Evolutionary conservation across 1,140 invertebrate genomes (phyloP).

Genomic region (Elymnias hypermnestra): DNA sequence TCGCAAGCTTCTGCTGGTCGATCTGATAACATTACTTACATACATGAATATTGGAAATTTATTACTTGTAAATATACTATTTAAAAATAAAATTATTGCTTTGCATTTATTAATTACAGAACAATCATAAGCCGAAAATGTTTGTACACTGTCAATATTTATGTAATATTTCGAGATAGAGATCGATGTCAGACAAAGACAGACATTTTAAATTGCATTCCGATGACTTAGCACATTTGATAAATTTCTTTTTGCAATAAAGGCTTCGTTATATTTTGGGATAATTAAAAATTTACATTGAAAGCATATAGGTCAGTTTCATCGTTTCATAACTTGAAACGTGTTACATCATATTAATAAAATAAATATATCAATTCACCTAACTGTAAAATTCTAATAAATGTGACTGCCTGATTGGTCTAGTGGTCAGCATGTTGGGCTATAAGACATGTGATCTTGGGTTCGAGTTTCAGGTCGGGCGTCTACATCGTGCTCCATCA

Average conservation of each 20-base stretch:
- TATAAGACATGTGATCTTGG: too few species aligned
- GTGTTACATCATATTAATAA: too few species aligned
- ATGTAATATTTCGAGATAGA: slow-evolving; percentile 48
- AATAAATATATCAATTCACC: too few species aligned
- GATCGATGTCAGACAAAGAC: slow-evolving; percentile 39
- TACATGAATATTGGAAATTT: too few species aligned
- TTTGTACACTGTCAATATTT: slow-evolving; percentile 39
- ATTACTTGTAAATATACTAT: too few species aligned
- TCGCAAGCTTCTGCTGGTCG: too few species aligned
- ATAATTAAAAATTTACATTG: slow-evolving; percentile 49
- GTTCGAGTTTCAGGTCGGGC: too few species aligned
- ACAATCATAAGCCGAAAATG: slow-evolving; percentile 24
- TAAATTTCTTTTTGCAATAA: slow-evolving; percentile 53
- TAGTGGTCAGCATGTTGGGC: too few species aligned
- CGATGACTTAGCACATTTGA: slow-evolving; percentile 51
- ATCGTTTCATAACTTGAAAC: background rate
- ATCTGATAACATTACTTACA: too few species aligned
- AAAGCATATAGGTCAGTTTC: slow-evolving; percentile 11
- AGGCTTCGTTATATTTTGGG: slow-evolving; percentile 43
- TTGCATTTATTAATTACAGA: slow-evolving; percentile 17
- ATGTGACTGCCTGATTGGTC: too few species aligned
- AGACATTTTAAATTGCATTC: slow-evolving; percentile 59
- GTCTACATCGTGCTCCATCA: too few species aligned
- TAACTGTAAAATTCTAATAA: too few species aligned
- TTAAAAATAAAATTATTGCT: slow-evolving; percentile 2